These are phyloP conservation scores for Melanophora roralis DNA, from an alignment of 2,888 invertebrate genomes.

Conservation along the genomic window DNA sequence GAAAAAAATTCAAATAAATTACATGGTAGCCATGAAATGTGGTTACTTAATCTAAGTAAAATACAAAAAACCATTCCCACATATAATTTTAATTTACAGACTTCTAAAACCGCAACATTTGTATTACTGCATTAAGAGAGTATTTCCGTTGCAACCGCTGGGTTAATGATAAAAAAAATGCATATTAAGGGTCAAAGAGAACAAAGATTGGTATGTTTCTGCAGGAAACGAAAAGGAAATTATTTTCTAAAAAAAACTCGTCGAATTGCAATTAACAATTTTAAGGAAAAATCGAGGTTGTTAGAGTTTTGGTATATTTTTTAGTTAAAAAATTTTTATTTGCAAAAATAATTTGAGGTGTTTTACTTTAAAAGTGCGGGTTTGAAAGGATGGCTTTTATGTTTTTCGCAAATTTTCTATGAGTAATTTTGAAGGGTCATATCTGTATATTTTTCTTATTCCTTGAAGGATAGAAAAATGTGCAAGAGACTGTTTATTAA, in stretches of 20 bases:
- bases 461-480: no score
- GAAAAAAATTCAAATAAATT: not conserved
- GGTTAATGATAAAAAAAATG: not conserved
- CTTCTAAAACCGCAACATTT: not conserved
- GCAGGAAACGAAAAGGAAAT: not conserved
- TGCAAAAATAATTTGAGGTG: no score
- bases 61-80: not conserved
- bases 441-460: no score
- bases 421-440: no score
- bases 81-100: not conserved
- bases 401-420: no score
- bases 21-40: slow-evolving; percentile 22
- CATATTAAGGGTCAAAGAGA: not conserved
- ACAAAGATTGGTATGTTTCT: not conserved
- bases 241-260: not conserved
- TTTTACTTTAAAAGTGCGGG: no score
- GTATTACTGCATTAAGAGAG: not conserved
- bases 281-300: no score
- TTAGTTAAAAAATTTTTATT: no score
- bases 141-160: slow-evolving; percentile 1
- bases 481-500: no score
- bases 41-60: not conserved
- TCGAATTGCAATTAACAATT: no score
- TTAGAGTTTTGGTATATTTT: no score
- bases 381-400: no score